Evolutionary conservation across 1,140 invertebrate genomes (phyloP), one percentile per base, ranked within the genome.

Genomic region (Hyphantria cunea): DNA sequence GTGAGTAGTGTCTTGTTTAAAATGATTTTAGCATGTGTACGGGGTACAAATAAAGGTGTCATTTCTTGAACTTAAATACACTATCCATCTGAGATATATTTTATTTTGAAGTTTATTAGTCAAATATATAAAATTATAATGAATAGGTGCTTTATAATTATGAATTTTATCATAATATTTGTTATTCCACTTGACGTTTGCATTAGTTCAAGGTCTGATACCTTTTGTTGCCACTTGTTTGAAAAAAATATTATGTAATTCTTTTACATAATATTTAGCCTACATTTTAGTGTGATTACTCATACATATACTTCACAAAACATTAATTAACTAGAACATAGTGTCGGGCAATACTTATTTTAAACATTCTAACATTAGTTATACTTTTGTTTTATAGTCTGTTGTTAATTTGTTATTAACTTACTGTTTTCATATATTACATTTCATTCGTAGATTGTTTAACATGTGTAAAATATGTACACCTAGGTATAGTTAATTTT

Each of bases 361-460:
- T 5, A 45, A 44, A 25, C 17, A 55, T 45, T 55, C 1, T 45
- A 55, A 47, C 5, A 47, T 55, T 33, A 45, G 15, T 37, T 48
- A n/a, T n/a, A 31, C 9, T 58, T 49, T 58, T 37, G 44, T 49
- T 58, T 58, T 41, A 49, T 55, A 32, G 31, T 55, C 41, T 55
- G 53, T 58, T 58, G 55, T 39, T 58, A 31, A 37, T 58, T 49
- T 51, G 45, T 60, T 60, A 44, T 51, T 41, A 59, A 59, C 15
- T 12, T 49, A 32, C 34, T 60, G 47, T 60, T 60, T 33, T 60
- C 25, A 37, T 39, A 58, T 34, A 0, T 41, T 54, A 33, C n/a
- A 34, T 17, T 13, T 45, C 14, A 13, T 47, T 31, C 44, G 39
- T 42, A 39, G 10, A 47, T 10, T 34, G 53, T 56, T 37, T 15